phyloP scores from a whole-genome alignment of 2,888 invertebrate genomes.

The Calliscelio sp. region DNA sequence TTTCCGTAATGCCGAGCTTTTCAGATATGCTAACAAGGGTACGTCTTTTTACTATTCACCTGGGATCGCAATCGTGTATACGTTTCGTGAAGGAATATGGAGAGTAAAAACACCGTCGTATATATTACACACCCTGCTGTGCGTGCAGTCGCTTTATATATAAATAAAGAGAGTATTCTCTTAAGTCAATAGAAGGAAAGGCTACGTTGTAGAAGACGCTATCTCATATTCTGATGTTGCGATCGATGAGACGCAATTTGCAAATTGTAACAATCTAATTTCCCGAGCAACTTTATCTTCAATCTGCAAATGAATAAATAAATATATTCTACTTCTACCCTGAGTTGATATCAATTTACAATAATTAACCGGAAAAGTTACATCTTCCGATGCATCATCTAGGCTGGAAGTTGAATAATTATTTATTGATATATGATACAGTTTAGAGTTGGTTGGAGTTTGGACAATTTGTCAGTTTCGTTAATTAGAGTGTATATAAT shows the following conservation, averaged over 20 bases:
- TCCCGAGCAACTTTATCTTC: no score
- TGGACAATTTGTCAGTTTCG: constrained; percentile 14
- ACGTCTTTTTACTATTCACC: constrained; percentile 72
- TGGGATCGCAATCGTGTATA: constrained; percentile 68
- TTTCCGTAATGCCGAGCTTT: constrained; percentile 58
- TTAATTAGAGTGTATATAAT: constrained; percentile 29
- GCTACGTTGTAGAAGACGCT: no score
- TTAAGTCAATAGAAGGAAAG: constrained; percentile 61
- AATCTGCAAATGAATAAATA: no score
- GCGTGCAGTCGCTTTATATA: constrained; percentile 66
- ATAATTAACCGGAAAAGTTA: no score
- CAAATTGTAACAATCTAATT: constrained; percentile 65
- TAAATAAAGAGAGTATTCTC: constrained; percentile 63
- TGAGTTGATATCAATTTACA: no score
- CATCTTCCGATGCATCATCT: no score
- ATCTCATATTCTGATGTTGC: no score
- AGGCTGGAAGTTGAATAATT: no score
- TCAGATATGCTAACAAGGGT: constrained; percentile 71
- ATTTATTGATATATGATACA: no score
- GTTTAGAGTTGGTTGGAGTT: no score
- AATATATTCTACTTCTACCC: constrained; percentile 5
- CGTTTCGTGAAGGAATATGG: constrained; percentile 61
- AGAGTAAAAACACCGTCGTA: constrained; percentile 57
- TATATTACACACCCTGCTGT: constrained; percentile 40
- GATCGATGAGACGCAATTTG: constrained; percentile 65